Evolutionary conservation across 2,797 vertebrate genomes (phyloP), one percentile per base, ranked within the genome.

Genomic region (Onychomys arenicola): DNA sequence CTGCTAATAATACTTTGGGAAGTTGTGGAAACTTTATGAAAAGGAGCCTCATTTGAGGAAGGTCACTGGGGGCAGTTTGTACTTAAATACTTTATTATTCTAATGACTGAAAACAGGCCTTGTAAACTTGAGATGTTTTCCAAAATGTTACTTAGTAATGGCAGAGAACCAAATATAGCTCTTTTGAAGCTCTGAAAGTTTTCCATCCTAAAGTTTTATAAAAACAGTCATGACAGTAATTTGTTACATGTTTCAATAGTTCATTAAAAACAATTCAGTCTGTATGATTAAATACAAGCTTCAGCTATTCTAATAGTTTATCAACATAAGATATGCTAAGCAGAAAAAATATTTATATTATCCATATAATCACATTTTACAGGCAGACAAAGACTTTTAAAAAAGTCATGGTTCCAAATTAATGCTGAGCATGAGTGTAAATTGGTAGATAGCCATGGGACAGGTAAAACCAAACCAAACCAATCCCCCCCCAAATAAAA

Each of bases 101-200:
- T 84, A 95, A 94, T 95, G 77, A 92, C 84, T 97, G 96, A 95
- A 95, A 96, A 52, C 14, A 91, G 52, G 84, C 32, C 76, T 93
- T 93, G 27, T 92, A 94, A 96, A 96, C n/a, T 87, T 94, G 59
- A 92, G 65, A 49, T 81, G 81, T 96, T 96, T 96, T 87, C 86
- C 27, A 96, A 97, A 96, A 92, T 37, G 88, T 23, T 37, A 91
- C 75, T 90, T 91, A 94, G 23, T 84, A 95, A 94, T 95, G 73
- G 19, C 81, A 93, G 52, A 96, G 63, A 96, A 92, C 61, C 40
- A 91, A 96, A 94, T n/a, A 95, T 23, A 84, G 61, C 40, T 84
- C 43, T 91, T 34, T 52, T 90, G 84, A 96, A 95, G 86, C 80
- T 95, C 59, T 90, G 63, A 95, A 91, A 84, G 46, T 55, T 94